Conservation (phyloP, 2,888 invertebrate genomes). For the Clistopyga incitator region DNA sequence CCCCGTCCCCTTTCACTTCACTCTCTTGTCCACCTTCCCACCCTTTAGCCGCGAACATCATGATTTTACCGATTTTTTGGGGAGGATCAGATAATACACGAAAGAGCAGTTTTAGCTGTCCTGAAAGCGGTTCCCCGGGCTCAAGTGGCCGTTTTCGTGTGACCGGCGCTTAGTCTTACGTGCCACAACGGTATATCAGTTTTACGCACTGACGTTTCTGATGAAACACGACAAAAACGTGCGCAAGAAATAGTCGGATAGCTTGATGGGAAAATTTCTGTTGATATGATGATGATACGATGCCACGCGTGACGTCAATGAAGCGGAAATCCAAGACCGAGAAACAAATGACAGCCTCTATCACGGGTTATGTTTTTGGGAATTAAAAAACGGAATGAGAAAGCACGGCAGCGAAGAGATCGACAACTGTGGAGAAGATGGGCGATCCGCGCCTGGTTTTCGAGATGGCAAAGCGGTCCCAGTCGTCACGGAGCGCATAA, state of each 20-base stretch:
- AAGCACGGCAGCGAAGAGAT: constrained; percentile 24
- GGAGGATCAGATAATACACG: constrained; percentile 57
- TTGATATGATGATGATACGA: constrained; percentile 22
- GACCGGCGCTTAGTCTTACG: constrained; percentile 34
- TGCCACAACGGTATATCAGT: constrained; percentile 32
- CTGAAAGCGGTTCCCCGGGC: constrained; percentile 61
- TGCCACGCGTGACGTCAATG: constrained; percentile 26
- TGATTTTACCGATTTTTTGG: constrained; percentile 76
- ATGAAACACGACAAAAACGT: constrained; percentile 27
- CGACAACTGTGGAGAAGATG: constrained; percentile 27
- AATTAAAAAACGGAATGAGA: constrained; percentile 15
- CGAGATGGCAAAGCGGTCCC: constrained; percentile 72
- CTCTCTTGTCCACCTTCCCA: constrained; percentile 28
- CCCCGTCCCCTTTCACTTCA: constrained; percentile 47
- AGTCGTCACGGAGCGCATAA: constrained; percentile 71
- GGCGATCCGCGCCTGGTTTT: constrained; percentile 29
- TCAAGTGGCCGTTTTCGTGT: constrained; percentile 71
- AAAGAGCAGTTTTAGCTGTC: constrained; percentile 29
- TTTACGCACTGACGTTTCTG: constrained; percentile 12
- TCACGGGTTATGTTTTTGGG: constrained; percentile 29
- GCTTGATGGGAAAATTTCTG: constrained; percentile 12
- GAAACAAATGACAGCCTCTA: background rate
- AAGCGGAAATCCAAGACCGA: constrained; percentile 13
- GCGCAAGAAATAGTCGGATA: constrained; percentile 11
- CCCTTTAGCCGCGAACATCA: constrained; percentile 67